These are phyloP conservation scores for Cygnus olor DNA, from an alignment of 2,797 vertebrate genomes.

Conservation along the genomic window DNA sequence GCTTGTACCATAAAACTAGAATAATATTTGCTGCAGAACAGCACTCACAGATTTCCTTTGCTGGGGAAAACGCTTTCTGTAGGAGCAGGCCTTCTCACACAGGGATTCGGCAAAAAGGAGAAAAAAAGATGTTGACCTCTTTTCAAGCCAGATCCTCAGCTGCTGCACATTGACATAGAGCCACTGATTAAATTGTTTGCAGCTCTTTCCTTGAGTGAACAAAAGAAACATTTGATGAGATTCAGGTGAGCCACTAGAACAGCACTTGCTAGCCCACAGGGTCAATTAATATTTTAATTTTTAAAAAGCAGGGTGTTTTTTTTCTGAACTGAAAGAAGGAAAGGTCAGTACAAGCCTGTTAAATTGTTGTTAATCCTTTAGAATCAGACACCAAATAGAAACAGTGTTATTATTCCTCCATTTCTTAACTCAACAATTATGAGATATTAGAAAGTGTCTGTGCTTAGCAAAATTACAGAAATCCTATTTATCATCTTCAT, in stretches of 20 bases:
- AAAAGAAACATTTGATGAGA: not conserved
- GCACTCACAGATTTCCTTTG: not conserved
- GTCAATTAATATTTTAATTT: not conserved
- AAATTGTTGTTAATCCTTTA: not conserved
- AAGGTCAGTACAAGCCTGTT: not conserved
- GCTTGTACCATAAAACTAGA: not conserved
- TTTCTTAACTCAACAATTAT: not conserved
- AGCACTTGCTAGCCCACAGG: fast-evolving
- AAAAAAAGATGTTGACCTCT: not conserved
- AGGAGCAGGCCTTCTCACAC: fast-evolving
- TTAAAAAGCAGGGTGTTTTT: not conserved
- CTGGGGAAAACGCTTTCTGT: not conserved
- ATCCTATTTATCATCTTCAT: not conserved
- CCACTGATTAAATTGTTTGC: not conserved
- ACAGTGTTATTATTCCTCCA: not conserved
- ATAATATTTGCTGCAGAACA: not conserved
- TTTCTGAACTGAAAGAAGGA: not conserved
- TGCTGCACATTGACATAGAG: not conserved
- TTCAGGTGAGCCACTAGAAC: not conserved
- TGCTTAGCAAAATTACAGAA: not conserved
- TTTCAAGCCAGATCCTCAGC: not conserved
- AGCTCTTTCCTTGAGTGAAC: not conserved
- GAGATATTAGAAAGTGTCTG: not conserved
- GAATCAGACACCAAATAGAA: not conserved
- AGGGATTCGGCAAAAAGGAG: not conserved